Percentiles rank a stretch among this genome's conserved stretches.
These are phyloP conservation scores for Tauraco erythrolophus DNA, from an alignment of 2,113 vertebrate species.

Conservation along the genomic window DNA sequence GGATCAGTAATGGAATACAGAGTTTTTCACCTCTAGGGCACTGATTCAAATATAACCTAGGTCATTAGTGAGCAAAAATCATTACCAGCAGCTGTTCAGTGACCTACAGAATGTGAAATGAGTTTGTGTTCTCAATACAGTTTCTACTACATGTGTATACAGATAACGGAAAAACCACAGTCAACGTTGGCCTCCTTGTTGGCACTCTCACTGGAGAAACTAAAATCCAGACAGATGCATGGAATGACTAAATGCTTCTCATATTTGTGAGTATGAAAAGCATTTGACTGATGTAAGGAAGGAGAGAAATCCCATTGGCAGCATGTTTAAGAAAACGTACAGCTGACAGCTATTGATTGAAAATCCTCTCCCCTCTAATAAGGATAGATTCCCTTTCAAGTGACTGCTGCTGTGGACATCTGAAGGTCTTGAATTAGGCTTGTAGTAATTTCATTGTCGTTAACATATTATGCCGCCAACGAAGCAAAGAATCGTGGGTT, in stretches of 20 bases:
- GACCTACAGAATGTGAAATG: constrained; percentile 57
- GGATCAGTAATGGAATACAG: constrained; percentile 62
- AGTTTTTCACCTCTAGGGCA: constrained; percentile 63
- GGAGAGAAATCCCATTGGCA: constrained; percentile 26
- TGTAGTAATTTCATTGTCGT: constrained; percentile 11
- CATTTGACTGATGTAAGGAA: constrained; percentile 6
- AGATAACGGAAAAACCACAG: constrained; percentile 19
- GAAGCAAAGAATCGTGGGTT: constrained; percentile 30
- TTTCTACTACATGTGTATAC: neutral
- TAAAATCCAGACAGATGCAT: constrained; percentile 13
- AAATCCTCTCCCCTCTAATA: constrained; percentile 48
- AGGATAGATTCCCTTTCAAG: constrained; percentile 62
- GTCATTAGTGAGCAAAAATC: constrained; percentile 70
- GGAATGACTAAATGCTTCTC: constrained; percentile 32
- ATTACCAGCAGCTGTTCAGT: constrained; percentile 67
- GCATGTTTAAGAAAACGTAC: constrained; percentile 48
- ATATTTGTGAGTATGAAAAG: constrained; percentile 14
- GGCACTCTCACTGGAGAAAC: neutral
- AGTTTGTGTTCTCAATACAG: constrained; percentile 11
- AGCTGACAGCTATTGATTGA: constrained; percentile 65
- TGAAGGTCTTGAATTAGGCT: constrained; percentile 16
- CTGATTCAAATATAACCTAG: constrained; percentile 64
- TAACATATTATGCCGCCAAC: constrained; percentile 11
- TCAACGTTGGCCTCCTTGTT: neutral
- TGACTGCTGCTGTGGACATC: constrained; percentile 33